Percentiles rank a stretch among this genome's conserved stretches.
Conservation (phyloP, 2,113 vertebrate genomes). For the Chiloscyllium plagiosum region DNA sequence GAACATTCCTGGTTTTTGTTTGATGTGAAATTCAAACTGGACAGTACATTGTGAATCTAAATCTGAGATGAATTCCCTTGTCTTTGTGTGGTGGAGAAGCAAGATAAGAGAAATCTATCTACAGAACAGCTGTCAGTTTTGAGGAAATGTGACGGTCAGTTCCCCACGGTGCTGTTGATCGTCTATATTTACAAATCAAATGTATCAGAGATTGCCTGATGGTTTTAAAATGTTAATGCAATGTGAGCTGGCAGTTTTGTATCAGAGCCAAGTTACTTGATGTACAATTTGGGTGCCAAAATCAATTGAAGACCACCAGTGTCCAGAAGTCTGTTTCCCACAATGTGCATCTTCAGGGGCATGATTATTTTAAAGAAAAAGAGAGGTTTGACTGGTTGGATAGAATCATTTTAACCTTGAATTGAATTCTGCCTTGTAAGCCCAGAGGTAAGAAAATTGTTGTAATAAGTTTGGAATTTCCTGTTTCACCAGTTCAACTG, state of each 20-base stretch:
- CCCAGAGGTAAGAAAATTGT: not conserved
- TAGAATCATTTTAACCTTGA: not conserved
- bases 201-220: constrained; percentile 20
- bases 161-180: not conserved
- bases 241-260: not conserved
- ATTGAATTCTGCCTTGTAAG: not conserved
- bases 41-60: constrained; percentile 13
- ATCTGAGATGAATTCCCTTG: constrained; percentile 16
- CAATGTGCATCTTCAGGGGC: not conserved
- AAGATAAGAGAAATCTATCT: constrained; percentile 8
- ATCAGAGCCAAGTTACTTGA: constrained; percentile 1
- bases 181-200: constrained; percentile 17
- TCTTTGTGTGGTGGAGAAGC: constrained; percentile 7
- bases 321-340: constrained; percentile 4
- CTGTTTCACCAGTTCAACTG: not conserved
- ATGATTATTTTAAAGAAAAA: not conserved
- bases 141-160: not conserved
- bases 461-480: constrained; percentile 9
- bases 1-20: not conserved
- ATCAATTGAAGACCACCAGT: not conserved
- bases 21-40: not conserved
- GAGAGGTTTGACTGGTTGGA: not conserved
- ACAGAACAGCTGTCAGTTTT: not conserved
- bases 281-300: constrained; percentile 9
- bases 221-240: constrained; percentile 26